Base-by-base conservation (phyloP, 2,797 vertebrate species). In the Catamblyrhynchus diadema region DNA sequence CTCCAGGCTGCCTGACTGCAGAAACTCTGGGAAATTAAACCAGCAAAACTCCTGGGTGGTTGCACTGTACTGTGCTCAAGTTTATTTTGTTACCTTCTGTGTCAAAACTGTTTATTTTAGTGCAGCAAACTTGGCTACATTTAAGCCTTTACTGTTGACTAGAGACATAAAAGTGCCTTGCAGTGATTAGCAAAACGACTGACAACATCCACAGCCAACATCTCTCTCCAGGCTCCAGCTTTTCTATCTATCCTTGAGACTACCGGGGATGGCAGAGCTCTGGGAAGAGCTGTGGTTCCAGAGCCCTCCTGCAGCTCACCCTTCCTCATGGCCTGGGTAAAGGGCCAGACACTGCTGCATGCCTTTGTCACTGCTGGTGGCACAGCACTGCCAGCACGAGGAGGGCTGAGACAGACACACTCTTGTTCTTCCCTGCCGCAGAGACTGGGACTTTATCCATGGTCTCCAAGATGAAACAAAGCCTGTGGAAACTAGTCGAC, bases 91-190 rank as follows among this genome's bases (percentile, higher is more conserved):
- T 93, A 54, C 7, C 56, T 81, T 82, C 67, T 53, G 19, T 86
- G 79, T 79, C 91, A 95, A 78, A 94, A 54, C 48, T 48, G 61
- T 59, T 90, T 86, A 69, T 65, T 95, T 93, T 67, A 82, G 53
- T 70, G 39, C 62, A 42, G 71, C 47, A 59, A 91, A 33, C 61
- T 79, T 64, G 67, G 77, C 78, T 66, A 51, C 78, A 8, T 35
- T 78, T 57, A 70, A 70, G 28, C 54, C 32, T 39, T 41, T 53
- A 17, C 56, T 57, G 60, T 32, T 35, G 84, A 85, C 79, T 69
- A 41, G 54, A 69, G 77, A 53, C 28, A 11, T 35, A 25, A 17
- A 92, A 89, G 48, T 30, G 79, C 62, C 75, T 84, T 74, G 24
- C 71, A 53, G 50, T 23, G 59, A 71, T 92, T 66, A 64, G 47